These are phyloP conservation scores for Gymnarchus niloticus DNA, from an alignment of 2,113 vertebrate genomes.

Conservation along the genomic window DNA sequence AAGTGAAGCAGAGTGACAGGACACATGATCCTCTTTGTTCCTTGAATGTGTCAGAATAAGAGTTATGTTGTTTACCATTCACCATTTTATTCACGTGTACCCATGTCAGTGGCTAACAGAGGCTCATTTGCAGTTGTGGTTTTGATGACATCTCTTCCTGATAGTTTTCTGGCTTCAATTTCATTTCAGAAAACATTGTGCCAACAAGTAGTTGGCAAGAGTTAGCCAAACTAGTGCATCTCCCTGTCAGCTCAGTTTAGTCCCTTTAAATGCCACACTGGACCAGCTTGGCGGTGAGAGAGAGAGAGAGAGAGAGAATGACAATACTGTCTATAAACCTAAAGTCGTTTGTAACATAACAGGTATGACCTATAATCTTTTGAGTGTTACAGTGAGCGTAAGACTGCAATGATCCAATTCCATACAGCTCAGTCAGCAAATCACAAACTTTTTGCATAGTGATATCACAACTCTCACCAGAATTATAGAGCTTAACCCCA, in stretches of 20 bases:
- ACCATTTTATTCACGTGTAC: constrained; percentile 22
- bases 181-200: constrained; percentile 33
- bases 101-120: constrained; percentile 12
- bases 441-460: background rate
- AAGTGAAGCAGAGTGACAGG: constrained; percentile 46
- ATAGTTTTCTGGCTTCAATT: constrained; percentile 41
- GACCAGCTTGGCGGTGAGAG: constrained; percentile 5
- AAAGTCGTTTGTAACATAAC: background rate
- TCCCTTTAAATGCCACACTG: constrained; percentile 36
- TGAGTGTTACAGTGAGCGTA: background rate
- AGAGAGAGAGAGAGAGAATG: constrained; percentile 17
- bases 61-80: constrained; percentile 50
- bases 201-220: constrained; percentile 37
- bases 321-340: background rate
- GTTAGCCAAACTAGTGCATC: constrained; percentile 35
- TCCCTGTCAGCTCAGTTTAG: constrained; percentile 34
- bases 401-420: background rate
- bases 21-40: constrained; percentile 35
- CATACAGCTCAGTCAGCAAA: background rate
- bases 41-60: constrained; percentile 49
- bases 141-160: constrained; percentile 24
- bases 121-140: background rate
- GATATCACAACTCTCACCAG: constrained; percentile 37
- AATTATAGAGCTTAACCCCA: constrained; percentile 49
- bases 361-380: background rate